Percentiles rank a stretch among this genome's conserved stretches.
phyloP scores from a whole-genome alignment of 2,888 invertebrate genomes.

The Aplocera efformata region DNA sequence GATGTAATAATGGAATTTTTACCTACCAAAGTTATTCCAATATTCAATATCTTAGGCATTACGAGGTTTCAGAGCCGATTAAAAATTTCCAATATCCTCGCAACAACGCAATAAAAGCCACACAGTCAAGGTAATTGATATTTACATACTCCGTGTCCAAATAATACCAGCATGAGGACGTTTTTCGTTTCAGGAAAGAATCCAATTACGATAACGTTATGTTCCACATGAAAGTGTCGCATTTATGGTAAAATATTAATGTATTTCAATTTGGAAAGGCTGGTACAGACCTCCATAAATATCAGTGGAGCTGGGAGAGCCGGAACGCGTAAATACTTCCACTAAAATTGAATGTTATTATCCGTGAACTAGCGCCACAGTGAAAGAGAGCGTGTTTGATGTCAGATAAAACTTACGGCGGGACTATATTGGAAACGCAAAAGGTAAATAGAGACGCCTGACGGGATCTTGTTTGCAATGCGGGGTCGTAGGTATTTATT shows the following conservation, averaged over 20 bases:
- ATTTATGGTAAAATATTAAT: constrained; percentile 80
- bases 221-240: constrained; percentile 78
- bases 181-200: constrained; percentile 68
- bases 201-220: constrained; percentile 79
- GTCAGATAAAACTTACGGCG: constrained; percentile 36
- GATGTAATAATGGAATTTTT: too few species aligned
- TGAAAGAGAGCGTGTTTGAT: constrained; percentile 40
- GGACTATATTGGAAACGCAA: constrained; percentile 23
- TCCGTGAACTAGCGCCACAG: constrained; percentile 53
- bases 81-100: constrained; percentile 18
- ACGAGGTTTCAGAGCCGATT: background rate
- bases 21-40: too few species aligned
- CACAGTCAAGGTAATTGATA: constrained; percentile 35
- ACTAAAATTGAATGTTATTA: constrained; percentile 76
- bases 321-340: constrained; percentile 73
- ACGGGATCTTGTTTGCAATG: constrained; percentile 14
- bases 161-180: constrained; percentile 45
- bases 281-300: constrained; percentile 78
- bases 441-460: constrained; percentile 16
- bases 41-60: too few species aligned
- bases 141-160: constrained; percentile 41
- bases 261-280: constrained; percentile 78
- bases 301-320: constrained; percentile 63
- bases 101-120: constrained; percentile 30
- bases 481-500: constrained; percentile 5